These are phyloP conservation scores for Drosophila kohkoa DNA, from an alignment of 1,140 invertebrate species.

Conservation along the genomic window DNA sequence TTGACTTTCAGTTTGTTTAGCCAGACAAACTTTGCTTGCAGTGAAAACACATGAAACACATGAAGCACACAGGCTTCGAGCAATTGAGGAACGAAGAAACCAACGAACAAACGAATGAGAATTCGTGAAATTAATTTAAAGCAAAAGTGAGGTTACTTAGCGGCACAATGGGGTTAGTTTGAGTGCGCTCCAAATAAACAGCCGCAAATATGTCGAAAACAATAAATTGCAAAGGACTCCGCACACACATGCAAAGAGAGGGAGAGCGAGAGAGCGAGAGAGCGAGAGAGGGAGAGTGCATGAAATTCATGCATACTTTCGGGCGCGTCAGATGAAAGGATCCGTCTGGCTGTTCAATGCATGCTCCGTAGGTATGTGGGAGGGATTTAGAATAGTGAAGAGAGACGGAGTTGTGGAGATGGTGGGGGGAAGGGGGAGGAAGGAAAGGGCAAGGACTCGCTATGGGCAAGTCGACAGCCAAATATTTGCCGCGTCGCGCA, in stretches of 20 bases:
- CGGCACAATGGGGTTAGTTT: constrained; percentile 12
- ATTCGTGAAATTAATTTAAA: constrained; percentile 13
- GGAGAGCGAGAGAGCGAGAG: too few species aligned
- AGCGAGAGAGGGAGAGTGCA: constrained; percentile 11
- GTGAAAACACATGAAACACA: neutral
- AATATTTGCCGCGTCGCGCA: constrained; percentile 76
- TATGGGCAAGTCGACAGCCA: constrained; percentile 36
- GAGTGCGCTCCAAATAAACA: constrained; percentile 64
- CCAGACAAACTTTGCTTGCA: too few species aligned
- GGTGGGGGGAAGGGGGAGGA: too few species aligned
- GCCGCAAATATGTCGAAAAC: constrained; percentile 75
- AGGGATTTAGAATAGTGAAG: neutral
- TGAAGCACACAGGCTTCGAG: neutral
- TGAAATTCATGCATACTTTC: constrained; percentile 44
- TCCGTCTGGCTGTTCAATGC: constrained; percentile 35
- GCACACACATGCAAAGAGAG: constrained; percentile 17
- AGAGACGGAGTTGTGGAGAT: too few species aligned
- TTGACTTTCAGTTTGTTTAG: too few species aligned
- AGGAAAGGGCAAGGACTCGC: neutral
- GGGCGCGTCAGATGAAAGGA: constrained; percentile 62
- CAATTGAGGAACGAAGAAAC: neutral
- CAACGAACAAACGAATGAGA: too few species aligned
- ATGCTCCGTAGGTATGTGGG: neutral
- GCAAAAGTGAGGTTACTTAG: constrained; percentile 39
- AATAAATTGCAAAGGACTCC: constrained; percentile 72